Conservation (phyloP, 2,888 invertebrate genomes). For the Drosophila imparisetae region DNA sequence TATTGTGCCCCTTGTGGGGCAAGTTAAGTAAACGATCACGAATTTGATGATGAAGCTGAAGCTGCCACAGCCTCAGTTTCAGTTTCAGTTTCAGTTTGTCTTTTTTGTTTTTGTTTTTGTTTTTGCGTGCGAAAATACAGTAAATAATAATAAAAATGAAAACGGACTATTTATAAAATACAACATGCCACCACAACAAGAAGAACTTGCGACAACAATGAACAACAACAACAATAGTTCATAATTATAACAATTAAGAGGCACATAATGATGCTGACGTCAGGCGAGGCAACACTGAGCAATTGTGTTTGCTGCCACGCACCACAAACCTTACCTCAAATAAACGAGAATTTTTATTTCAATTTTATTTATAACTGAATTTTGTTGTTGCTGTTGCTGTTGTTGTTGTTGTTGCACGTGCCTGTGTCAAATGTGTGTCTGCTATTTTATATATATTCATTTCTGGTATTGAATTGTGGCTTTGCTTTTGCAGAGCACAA, state of each 20-base stretch:
- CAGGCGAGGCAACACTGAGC: slow-evolving; percentile 11
- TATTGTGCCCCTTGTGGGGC: too few species aligned
- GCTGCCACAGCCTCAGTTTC: background rate
- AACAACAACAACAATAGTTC: slow-evolving; percentile 8
- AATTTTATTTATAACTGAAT: background rate
- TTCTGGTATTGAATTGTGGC: slow-evolving; percentile 48
- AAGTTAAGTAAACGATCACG: background rate
- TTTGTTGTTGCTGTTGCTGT: too few species aligned
- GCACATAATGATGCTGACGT: slow-evolving; percentile 39
- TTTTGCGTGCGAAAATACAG: slow-evolving; percentile 35
- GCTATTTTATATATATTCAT: slow-evolving; percentile 10
- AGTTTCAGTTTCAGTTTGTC: background rate
- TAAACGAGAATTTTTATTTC: background rate
- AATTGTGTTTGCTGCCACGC: slow-evolving; percentile 7
- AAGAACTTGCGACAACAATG: slow-evolving; percentile 38
- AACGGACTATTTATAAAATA: slow-evolving; percentile 43
- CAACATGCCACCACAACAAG: slow-evolving; percentile 19
- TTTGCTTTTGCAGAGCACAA: background rate
- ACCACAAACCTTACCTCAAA: background rate
- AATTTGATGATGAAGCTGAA: background rate
- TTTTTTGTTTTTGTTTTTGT: background rate
- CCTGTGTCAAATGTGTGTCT: background rate
- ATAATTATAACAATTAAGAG: slow-evolving; percentile 15
- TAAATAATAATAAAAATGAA: slow-evolving; percentile 20
- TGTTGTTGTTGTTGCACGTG: slow-evolving; percentile 12